Percentiles rank a stretch among this genome's conserved stretches.
These are phyloP conservation scores for Simalia tracyae DNA, from an alignment of 2,797 vertebrate species.

Conservation along the genomic window DNA sequence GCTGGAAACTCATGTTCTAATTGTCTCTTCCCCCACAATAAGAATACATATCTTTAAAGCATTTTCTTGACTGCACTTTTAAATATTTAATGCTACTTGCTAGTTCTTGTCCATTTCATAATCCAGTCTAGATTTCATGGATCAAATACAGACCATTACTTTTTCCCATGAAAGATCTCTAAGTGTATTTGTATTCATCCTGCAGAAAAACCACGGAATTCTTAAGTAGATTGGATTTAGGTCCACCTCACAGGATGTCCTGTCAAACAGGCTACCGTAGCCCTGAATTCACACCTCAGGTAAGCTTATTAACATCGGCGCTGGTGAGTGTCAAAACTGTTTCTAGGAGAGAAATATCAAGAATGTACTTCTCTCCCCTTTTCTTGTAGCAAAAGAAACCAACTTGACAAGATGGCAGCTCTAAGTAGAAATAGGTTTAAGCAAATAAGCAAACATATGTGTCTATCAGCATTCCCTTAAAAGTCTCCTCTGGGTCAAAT, in stretches of 20 bases:
- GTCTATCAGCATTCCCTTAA: too few relatives aligned
- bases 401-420: neutral
- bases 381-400: neutral
- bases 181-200: constrained; percentile 61
- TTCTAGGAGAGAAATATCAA: neutral
- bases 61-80: neutral
- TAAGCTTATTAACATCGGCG: constrained; percentile 39
- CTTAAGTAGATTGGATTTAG: constrained; percentile 61
- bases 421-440: neutral
- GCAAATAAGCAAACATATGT: neutral
- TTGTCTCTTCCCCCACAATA: neutral
- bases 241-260: constrained; percentile 42
- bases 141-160: constrained; percentile 43
- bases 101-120: constrained; percentile 31
- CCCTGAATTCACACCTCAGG: constrained; percentile 57
- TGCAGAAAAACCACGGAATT: constrained; percentile 69
- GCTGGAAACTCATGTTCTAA: neutral
- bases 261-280: constrained; percentile 35
- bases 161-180: constrained; percentile 55
- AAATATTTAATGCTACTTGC: constrained; percentile 37
- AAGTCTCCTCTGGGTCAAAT: too few relatives aligned
- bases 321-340: neutral
- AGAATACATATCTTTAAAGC: neutral
- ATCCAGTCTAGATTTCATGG: constrained; percentile 50
- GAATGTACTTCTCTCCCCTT: neutral